Conservation (phyloP, 2,113 vertebrate genomes). For the Chloebia gouldiae region DNA sequence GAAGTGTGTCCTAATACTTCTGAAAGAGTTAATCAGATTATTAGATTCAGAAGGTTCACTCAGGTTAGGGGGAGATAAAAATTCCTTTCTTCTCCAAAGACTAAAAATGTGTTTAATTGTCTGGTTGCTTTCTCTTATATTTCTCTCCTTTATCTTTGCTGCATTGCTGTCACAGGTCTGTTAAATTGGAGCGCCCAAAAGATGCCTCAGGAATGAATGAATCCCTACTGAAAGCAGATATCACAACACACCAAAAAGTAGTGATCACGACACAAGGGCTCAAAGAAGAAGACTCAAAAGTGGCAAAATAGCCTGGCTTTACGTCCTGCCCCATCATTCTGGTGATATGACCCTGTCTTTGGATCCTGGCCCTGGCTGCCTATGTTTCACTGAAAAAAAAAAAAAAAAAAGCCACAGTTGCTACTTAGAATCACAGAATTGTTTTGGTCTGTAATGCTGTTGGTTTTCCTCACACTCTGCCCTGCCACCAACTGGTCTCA, state of each 20-base stretch:
- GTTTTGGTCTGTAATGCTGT: background rate
- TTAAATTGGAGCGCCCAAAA: background rate
- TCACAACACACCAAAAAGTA: background rate
- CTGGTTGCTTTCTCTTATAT: background rate
- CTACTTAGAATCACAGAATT: background rate
- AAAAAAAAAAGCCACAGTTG: background rate
- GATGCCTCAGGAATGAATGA: background rate
- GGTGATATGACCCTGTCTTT: background rate
- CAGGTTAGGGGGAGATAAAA: background rate
- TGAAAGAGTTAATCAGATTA: background rate
- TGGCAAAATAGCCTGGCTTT: background rate
- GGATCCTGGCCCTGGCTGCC: background rate
- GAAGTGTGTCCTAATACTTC: background rate
- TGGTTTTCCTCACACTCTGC: background rate
- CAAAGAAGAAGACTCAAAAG: background rate
- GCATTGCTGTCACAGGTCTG: background rate
- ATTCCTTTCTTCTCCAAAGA: background rate
- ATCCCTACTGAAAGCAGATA: background rate
- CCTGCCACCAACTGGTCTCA: background rate
- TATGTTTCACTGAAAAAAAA: background rate
- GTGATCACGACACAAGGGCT: accelerated
- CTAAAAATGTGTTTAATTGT: background rate
- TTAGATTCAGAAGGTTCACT: background rate
- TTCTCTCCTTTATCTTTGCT: background rate
- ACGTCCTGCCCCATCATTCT: background rate